Percentiles rank a stretch among this genome's conserved stretches.
phyloP scores from a whole-genome alignment of 1,140 invertebrate species.

The Saccostrea echinata region DNA sequence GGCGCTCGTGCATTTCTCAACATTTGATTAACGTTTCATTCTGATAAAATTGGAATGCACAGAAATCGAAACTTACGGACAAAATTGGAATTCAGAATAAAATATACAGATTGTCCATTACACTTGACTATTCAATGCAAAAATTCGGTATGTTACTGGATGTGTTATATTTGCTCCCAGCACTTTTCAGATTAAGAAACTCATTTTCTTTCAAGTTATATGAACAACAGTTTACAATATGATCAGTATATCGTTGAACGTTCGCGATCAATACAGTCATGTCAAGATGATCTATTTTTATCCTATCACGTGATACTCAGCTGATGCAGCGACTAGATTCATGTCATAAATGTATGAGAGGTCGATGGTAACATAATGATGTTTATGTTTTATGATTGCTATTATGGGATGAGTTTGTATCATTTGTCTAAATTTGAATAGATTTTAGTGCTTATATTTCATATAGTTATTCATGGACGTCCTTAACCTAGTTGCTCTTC shows the following conservation, averaged over 20 bases:
- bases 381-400: background rate
- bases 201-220: background rate
- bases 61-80: no score
- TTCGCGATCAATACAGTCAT: background rate
- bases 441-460: background rate
- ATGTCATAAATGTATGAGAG: background rate
- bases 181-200: background rate
- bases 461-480: background rate
- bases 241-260: background rate
- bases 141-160: background rate
- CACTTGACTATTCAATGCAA: background rate
- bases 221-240: background rate
- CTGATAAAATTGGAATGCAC: no score
- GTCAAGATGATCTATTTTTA: background rate
- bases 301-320: slow-evolving; percentile 8
- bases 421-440: background rate
- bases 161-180: background rate
- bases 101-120: no score
- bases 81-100: no score
- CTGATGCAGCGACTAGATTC: background rate
- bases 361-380: background rate
- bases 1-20: no score
- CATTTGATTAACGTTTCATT: no score
- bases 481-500: background rate
- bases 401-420: background rate